phyloP scores from a whole-genome alignment of 2,113 vertebrate genomes.

The Emydocephalus ijimae region DNA sequence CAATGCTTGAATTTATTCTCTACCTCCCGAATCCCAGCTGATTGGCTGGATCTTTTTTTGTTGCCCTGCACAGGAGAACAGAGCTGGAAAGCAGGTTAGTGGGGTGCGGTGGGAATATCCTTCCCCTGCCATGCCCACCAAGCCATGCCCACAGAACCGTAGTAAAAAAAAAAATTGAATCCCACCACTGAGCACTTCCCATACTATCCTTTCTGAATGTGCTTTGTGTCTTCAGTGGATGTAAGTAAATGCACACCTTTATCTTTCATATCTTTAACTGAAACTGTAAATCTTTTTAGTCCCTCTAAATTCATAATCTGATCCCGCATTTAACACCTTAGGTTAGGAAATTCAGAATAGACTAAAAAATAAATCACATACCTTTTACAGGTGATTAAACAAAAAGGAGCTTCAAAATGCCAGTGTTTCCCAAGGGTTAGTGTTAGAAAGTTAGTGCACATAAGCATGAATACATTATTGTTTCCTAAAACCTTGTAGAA shows the following conservation, averaged over 20 bases:
- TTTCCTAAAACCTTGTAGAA: neutral
- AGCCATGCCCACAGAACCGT: too few species aligned
- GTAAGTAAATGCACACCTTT: neutral
- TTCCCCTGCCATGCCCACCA: too few species aligned
- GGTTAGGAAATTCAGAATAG: neutral
- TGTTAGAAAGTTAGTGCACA: neutral
- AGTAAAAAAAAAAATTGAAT: too few species aligned
- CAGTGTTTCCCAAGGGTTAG: neutral
- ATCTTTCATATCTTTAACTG: neutral
- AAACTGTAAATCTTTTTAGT: constrained; percentile 1
- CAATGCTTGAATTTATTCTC: neutral
- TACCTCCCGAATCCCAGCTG: too few species aligned
- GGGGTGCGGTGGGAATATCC: too few species aligned
- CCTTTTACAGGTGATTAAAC: constrained; percentile 19
- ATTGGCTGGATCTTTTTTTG: too few species aligned
- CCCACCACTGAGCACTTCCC: too few species aligned
- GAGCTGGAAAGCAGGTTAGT: too few species aligned
- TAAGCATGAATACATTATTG: constrained; percentile 4
- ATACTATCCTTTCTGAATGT: neutral
- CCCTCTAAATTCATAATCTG: neutral
- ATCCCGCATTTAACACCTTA: neutral
- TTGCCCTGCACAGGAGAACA: too few species aligned
- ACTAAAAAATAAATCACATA: constrained; percentile 13
- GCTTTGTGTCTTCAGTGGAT: neutral
- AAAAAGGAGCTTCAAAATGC: constrained; percentile 10